phyloP scores from a whole-genome alignment of 2,113 vertebrate species.

The Acanthochromis polyacanthus region DNA sequence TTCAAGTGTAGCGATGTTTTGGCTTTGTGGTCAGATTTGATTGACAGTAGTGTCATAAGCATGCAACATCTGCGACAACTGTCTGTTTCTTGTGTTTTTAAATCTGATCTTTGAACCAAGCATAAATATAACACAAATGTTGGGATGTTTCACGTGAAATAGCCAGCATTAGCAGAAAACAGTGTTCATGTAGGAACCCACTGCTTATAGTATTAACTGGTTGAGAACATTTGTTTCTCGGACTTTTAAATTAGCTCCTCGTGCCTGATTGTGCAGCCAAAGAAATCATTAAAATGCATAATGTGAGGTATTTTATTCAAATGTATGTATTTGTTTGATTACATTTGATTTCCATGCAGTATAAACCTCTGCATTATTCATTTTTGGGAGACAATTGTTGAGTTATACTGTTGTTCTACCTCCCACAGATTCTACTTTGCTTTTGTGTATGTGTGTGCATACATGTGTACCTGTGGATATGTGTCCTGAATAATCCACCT shows the following conservation, averaged over 20 bases:
- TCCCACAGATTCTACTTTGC: neutral
- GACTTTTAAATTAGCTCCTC: too few species aligned
- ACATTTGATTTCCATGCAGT: neutral
- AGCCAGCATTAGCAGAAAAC: too few species aligned
- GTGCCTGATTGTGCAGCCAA: neutral
- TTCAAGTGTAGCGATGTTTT: too few species aligned
- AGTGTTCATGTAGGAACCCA: too few species aligned
- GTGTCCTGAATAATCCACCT: constrained; percentile 39
- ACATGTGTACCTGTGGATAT: constrained; percentile 11
- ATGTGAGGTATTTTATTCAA: neutral
- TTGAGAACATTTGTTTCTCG: too few species aligned
- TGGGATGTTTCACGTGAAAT: neutral
- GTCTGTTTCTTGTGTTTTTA: too few species aligned
- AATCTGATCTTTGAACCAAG: neutral
- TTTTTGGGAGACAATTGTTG: neutral
- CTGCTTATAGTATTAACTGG: too few species aligned
- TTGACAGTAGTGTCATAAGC: too few species aligned
- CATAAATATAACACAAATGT: neutral
- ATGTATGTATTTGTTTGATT: neutral
- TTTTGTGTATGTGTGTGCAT: neutral
- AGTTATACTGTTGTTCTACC: neutral
- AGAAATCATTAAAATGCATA: constrained; percentile 11
- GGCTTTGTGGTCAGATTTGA: too few species aligned
- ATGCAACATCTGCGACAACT: too few species aligned
- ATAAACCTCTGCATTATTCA: neutral